These are phyloP conservation scores for Takifugu rubripes DNA, from an alignment of 2,797 vertebrate genomes.

Conservation along the genomic window DNA sequence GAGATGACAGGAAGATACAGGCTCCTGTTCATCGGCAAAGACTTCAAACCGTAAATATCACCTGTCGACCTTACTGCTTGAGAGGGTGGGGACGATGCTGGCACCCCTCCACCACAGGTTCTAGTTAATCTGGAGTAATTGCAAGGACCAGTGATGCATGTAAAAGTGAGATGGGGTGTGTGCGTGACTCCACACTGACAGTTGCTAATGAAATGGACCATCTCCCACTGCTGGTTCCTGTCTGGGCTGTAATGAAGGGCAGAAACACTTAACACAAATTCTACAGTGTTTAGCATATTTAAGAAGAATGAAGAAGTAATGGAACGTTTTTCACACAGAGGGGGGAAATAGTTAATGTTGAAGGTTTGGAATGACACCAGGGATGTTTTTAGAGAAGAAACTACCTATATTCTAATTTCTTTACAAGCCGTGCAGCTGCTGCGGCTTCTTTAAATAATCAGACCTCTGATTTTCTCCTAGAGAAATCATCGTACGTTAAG, in stretches of 20 bases:
- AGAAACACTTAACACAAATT: slow-evolving; percentile 5
- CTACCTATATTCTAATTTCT: too few relatives aligned
- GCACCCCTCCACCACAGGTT: slow-evolving; percentile 15
- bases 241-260: slow-evolving; percentile 25
- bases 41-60: slow-evolving; percentile 27
- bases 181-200: slow-evolving; percentile 21
- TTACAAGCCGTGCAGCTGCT: too few relatives aligned
- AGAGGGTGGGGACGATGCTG: slow-evolving; percentile 15
- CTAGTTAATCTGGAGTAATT: slow-evolving; percentile 58
- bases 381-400: neutral
- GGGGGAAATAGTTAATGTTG: neutral
- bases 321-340: neutral
- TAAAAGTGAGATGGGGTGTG: slow-evolving; percentile 23
- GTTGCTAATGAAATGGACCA: slow-evolving; percentile 43
- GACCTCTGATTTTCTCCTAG: too few relatives aligned
- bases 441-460: too few relatives aligned
- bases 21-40: slow-evolving; percentile 3
- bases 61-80: slow-evolving; percentile 18
- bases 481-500: too few relatives aligned
- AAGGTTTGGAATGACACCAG: neutral
- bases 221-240: slow-evolving; percentile 25
- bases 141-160: slow-evolving; percentile 48
- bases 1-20: neutral
- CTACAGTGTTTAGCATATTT: neutral
- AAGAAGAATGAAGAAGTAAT: neutral